Conservation (phyloP, 2,888 invertebrate genomes). For the Hermaeophaga mercurialis region DNA sequence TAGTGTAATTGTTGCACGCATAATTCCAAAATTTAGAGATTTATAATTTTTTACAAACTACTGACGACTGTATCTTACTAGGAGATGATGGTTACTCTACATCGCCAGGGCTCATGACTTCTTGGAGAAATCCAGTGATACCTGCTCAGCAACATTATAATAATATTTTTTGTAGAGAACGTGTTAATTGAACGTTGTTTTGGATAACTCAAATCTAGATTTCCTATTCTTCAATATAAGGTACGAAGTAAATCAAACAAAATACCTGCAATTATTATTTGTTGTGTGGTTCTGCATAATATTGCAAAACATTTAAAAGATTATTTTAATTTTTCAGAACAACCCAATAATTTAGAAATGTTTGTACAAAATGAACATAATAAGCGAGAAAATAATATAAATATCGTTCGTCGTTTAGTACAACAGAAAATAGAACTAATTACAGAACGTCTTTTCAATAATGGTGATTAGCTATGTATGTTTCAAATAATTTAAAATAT, state of each 20-base stretch:
- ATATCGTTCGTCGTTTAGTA: too few species aligned
- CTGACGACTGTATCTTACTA: background rate
- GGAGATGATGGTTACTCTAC: background rate
- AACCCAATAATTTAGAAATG: slow-evolving; percentile 23
- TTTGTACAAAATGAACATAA: too few species aligned
- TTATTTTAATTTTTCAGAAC: too few species aligned
- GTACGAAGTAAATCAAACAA: slow-evolving; percentile 20
- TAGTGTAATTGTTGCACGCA: background rate
- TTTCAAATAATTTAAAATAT: too few species aligned
- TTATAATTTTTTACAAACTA: too few species aligned
- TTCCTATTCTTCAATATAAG: slow-evolving; percentile 21
- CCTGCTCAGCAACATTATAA: background rate
- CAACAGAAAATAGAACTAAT: too few species aligned
- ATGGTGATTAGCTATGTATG: too few species aligned
- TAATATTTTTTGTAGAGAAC: slow-evolving; percentile 1
- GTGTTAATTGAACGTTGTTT: slow-evolving; percentile 19
- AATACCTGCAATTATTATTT: slow-evolving; percentile 6
- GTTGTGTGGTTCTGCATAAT: background rate
- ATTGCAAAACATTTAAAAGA: background rate
- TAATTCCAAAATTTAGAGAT: background rate
- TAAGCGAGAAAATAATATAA: too few species aligned
- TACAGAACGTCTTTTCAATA: too few species aligned
- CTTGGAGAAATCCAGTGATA: background rate
- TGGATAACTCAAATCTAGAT: slow-evolving; percentile 23
- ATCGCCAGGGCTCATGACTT: background rate